A percentile compares a stretch with the other conserved stretches of the same genome.
Evolutionary conservation across 2,888 invertebrate genomes (phyloP).

Genomic region (Agrotis segetum): DNA sequence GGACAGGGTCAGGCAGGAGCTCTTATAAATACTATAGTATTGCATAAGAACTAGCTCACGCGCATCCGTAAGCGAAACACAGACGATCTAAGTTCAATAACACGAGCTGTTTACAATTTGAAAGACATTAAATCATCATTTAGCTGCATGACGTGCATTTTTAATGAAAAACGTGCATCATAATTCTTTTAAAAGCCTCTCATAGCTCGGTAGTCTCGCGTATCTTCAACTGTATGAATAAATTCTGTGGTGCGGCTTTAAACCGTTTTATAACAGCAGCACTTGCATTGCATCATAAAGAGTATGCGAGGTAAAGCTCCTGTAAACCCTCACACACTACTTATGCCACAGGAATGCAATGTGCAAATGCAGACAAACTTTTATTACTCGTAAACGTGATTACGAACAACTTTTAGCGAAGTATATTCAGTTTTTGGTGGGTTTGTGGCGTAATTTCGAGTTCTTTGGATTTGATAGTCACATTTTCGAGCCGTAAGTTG

Average conservation of each 20-base stretch:
- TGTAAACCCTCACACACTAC: conserved; percentile 54
- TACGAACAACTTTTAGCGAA: conserved; percentile 44
- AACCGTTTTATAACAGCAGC: conserved; percentile 55
- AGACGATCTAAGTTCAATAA: too few relatives aligned
- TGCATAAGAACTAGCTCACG: too few relatives aligned
- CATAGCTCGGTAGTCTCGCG: conserved; percentile 36
- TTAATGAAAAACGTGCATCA: conserved; percentile 29
- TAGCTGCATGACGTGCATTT: conserved; percentile 2
- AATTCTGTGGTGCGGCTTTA: conserved; percentile 56
- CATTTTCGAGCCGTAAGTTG: conserved; percentile 17
- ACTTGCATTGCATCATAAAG: conserved; percentile 55
- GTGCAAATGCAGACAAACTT: conserved; percentile 55
- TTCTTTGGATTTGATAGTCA: conserved; percentile 39
- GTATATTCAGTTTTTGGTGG: conserved; percentile 52
- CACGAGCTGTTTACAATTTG: background rate
- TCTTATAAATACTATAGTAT: conserved; percentile 5
- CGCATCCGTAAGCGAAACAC: too few relatives aligned
- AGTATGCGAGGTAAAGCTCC: conserved; percentile 54
- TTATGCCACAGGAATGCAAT: conserved; percentile 51
- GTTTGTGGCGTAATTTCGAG: conserved; percentile 35
- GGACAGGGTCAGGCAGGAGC: background rate
- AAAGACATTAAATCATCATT: conserved; percentile 4
- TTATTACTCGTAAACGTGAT: conserved; percentile 55
- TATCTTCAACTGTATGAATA: conserved; percentile 56
- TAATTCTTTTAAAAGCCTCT: conserved; percentile 57